Conservation (phyloP, 2,888 invertebrate genomes). For the Frankliniella fusca region DNA sequence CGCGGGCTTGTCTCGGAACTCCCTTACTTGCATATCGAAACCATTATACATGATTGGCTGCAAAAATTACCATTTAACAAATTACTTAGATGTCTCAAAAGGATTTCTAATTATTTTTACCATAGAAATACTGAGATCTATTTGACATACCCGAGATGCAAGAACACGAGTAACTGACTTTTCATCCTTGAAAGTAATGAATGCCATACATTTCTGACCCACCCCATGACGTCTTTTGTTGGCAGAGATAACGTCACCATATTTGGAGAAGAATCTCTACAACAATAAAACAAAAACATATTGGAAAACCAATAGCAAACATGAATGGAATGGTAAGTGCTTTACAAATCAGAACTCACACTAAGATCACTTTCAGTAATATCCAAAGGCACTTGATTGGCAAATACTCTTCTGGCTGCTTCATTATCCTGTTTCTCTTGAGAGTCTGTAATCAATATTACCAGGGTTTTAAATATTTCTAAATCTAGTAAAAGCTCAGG, state of each 20-base stretch:
- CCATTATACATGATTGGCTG: background rate
- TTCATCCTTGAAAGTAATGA: conserved; percentile 6
- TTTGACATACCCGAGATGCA: background rate
- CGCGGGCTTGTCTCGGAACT: background rate
- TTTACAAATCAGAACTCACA: background rate
- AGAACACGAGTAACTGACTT: background rate
- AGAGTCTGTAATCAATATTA: background rate
- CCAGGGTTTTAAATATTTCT: background rate
- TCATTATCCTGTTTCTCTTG: background rate
- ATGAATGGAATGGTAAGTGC: background rate
- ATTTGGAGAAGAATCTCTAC: background rate
- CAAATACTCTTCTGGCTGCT: background rate
- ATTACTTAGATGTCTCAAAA: too few species aligned
- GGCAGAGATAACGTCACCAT: background rate
- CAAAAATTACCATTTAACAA: background rate
- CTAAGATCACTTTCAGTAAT: background rate
- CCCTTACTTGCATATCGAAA: background rate
- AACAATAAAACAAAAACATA: background rate
- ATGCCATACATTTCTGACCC: conserved; percentile 1
- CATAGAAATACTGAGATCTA: background rate
- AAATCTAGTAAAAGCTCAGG: background rate
- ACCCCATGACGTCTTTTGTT: background rate
- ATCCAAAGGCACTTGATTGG: background rate
- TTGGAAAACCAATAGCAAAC: background rate
- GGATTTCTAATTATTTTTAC: background rate